Evolutionary conservation across 1,140 invertebrate genomes (phyloP).

Genomic region (Oreohelix idahoensis): DNA sequence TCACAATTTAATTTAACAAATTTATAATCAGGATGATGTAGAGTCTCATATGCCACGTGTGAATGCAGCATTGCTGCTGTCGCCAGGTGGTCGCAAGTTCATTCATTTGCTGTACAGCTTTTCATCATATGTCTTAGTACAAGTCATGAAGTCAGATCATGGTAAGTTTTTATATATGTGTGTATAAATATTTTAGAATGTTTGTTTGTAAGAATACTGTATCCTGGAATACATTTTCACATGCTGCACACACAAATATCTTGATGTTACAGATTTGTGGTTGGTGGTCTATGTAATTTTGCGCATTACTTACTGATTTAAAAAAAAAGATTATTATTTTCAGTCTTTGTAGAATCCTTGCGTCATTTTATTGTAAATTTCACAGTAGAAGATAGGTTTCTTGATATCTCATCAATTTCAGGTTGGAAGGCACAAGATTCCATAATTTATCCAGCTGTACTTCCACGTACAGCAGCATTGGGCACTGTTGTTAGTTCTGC

Average conservation of each 20-base stretch:
- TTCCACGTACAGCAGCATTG: not conserved
- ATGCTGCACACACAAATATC: too few species aligned
- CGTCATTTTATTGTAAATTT: too few species aligned
- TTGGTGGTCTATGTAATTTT: too few species aligned
- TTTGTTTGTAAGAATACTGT: too few species aligned
- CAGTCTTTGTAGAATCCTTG: too few species aligned
- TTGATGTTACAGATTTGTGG: too few species aligned
- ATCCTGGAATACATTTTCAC: too few species aligned
- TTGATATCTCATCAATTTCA: not conserved
- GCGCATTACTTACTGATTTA: too few species aligned
- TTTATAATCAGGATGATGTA: constrained; percentile 50
- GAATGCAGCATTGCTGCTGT: constrained; percentile 60
- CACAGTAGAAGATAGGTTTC: too few species aligned
- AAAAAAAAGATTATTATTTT: too few species aligned
- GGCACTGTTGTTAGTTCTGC: not conserved
- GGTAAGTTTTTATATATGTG: constrained; percentile 41
- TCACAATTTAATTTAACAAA: not conserved
- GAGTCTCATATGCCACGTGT: constrained; percentile 59
- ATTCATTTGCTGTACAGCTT: constrained; percentile 58
- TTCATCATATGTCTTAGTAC: constrained; percentile 57
- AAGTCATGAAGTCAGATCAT: constrained; percentile 56
- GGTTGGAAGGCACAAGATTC: not conserved
- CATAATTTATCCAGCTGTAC: not conserved
- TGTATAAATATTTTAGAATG: too few species aligned
- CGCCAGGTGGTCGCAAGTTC: constrained; percentile 64